These are phyloP conservation scores for Poecilia velifera DNA, from an alignment of 2,797 vertebrate genomes.

Conservation along the genomic window DNA sequence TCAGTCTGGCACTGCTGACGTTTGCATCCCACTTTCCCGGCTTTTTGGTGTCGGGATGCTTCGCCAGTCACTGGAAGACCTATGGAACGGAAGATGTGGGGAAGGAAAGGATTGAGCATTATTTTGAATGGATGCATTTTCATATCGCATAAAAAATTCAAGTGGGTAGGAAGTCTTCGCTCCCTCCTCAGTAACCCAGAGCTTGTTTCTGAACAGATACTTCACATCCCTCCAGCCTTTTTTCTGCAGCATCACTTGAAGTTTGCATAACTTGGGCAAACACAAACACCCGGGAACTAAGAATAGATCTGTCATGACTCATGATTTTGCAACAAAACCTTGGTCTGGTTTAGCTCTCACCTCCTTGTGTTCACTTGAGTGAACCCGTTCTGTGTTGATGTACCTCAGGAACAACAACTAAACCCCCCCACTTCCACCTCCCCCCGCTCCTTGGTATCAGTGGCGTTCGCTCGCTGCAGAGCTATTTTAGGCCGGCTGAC, in stretches of 20 bases:
- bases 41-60: constrained; percentile 21
- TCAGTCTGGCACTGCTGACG: constrained; percentile 27
- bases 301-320: constrained; percentile 78
- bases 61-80: constrained; percentile 30
- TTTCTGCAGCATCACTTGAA: constrained; percentile 64
- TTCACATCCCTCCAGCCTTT: constrained; percentile 37
- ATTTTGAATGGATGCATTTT: not conserved
- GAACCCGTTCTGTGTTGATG: constrained; percentile 36
- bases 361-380: constrained; percentile 36
- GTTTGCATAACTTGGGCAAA: constrained; percentile 68
- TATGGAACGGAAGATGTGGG: constrained; percentile 48
- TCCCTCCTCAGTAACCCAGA: constrained; percentile 42
- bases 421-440: constrained; percentile 28
- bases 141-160: not conserved
- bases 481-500: constrained; percentile 77
- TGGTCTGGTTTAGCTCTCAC: constrained; percentile 57
- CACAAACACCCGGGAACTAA: constrained; percentile 70
- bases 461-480: constrained; percentile 62
- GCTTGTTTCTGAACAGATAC: constrained; percentile 40
- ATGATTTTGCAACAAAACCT: constrained; percentile 78
- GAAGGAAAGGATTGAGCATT: constrained; percentile 18
- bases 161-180: too few species aligned
- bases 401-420: constrained; percentile 42
- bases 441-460: constrained; percentile 45
- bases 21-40: constrained; percentile 18